These are phyloP conservation scores for Tribolium freemani DNA, from an alignment of 2,888 invertebrate genomes.

Conservation along the genomic window DNA sequence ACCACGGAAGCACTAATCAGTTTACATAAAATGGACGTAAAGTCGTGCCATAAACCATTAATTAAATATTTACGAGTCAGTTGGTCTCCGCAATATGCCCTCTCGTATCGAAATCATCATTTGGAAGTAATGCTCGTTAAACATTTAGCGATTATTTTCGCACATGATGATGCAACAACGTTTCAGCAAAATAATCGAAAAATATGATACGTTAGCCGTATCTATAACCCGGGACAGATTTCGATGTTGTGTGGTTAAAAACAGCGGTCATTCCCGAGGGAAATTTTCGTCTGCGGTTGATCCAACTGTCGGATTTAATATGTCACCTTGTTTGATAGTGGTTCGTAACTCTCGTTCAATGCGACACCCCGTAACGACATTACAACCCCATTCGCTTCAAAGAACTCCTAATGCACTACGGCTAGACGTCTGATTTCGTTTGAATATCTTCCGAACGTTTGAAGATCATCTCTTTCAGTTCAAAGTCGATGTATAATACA, in stretches of 20 bases:
- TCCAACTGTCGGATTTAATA: constrained; percentile 58
- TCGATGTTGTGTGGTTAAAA: constrained; percentile 28
- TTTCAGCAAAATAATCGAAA: background rate
- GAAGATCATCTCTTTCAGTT: constrained; percentile 38
- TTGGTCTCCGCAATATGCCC: too few species aligned
- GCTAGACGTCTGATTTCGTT: constrained; percentile 41
- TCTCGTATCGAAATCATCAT: too few species aligned
- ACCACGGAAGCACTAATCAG: background rate
- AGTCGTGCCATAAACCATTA: background rate
- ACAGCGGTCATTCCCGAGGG: constrained; percentile 50
- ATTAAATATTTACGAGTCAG: background rate
- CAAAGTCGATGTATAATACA: constrained; percentile 32
- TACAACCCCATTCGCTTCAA: constrained; percentile 46
- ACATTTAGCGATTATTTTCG: background rate
- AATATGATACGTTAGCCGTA: background rate
- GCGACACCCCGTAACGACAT: constrained; percentile 47
- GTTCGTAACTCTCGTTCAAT: constrained; percentile 44
- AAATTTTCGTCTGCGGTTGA: constrained; percentile 57
- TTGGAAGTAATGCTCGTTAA: too few species aligned
- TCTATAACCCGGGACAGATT: constrained; percentile 3
- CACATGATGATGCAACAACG: background rate
- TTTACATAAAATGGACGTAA: too few species aligned
- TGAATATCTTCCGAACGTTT: constrained; percentile 45
- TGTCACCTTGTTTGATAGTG: constrained; percentile 56
- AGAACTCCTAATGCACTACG: constrained; percentile 46